A percentile compares a stretch with the other conserved stretches of the same genome.
These are phyloP conservation scores for Bactericera cockerelli DNA, from an alignment of 1,140 invertebrate genomes.

Conservation along the genomic window DNA sequence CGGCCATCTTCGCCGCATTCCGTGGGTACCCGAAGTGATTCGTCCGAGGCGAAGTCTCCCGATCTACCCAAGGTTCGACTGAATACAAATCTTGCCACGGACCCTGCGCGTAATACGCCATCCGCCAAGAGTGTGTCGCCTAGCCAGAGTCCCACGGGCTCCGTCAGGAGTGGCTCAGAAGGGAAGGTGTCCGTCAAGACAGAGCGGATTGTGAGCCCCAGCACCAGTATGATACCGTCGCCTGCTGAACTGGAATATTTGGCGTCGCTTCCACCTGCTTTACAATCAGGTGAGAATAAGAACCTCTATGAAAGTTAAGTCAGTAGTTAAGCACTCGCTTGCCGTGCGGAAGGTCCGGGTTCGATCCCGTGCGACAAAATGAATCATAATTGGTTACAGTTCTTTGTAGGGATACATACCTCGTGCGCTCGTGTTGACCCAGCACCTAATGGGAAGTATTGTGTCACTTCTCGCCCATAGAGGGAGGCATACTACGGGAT, in stretches of 20 bases:
- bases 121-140: conserved; percentile 10
- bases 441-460: too few species aligned
- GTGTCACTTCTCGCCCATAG: too few species aligned
- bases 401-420: too few species aligned
- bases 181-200: background rate
- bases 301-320: too few species aligned
- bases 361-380: too few species aligned
- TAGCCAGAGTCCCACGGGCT: conserved; percentile 18
- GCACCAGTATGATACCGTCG: conserved; percentile 30
- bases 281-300: conserved; percentile 29
- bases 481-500: too few species aligned
- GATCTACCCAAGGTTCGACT: conserved; percentile 40
- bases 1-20: conserved; percentile 10
- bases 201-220: conserved; percentile 26
- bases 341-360: too few species aligned
- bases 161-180: background rate
- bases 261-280: conserved; percentile 29
- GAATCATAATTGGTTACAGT: too few species aligned
- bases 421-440: too few species aligned
- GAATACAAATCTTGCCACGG: conserved; percentile 59
- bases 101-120: conserved; percentile 42
- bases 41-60: conserved; percentile 33
- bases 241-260: conserved; percentile 26
- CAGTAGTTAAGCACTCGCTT: too few species aligned
- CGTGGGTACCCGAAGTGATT: conserved; percentile 18